phyloP scores from a whole-genome alignment of 2,797 vertebrate genomes.

The Molossus alvarezi region DNA sequence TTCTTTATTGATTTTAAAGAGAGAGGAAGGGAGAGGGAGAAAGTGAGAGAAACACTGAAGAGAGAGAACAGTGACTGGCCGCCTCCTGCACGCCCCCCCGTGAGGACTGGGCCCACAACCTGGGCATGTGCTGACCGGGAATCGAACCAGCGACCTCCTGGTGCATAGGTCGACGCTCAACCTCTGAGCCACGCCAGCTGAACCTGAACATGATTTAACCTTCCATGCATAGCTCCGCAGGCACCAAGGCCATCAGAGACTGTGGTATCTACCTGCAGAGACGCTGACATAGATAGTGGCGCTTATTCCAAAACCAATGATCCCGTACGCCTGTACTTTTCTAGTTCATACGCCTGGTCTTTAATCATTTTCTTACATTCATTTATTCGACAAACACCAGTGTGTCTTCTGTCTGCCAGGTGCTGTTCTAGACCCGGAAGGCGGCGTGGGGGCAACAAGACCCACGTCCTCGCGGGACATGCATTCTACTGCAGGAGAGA shows the following conservation, averaged over 20 bases:
- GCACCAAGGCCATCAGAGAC: not conserved
- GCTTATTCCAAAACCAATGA: not conserved
- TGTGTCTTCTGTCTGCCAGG: not conserved
- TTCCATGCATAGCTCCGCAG: not conserved
- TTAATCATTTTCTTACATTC: not conserved
- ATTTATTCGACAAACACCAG: not conserved
- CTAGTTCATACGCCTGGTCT: not conserved
- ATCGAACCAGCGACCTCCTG: too few relatives aligned
- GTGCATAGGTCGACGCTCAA: too few relatives aligned
- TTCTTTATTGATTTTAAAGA: too few relatives aligned
- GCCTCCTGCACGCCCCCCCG: too few relatives aligned
- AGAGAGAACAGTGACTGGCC: too few relatives aligned
- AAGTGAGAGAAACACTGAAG: too few relatives aligned
- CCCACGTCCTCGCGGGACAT: not conserved
- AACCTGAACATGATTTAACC: not conserved
- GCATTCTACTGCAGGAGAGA: not conserved
- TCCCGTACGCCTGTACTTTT: not conserved
- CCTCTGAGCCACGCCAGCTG: too few relatives aligned
- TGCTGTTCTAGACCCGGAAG: not conserved
- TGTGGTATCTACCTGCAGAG: not conserved
- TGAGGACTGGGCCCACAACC: too few relatives aligned
- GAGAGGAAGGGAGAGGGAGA: too few relatives aligned
- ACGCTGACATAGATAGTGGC: not conserved
- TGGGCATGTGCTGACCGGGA: too few relatives aligned
- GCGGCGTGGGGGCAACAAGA: accelerated